Evolutionary conservation across 2,888 invertebrate species (phyloP).

Genomic region (Stenichneumon culpator): DNA sequence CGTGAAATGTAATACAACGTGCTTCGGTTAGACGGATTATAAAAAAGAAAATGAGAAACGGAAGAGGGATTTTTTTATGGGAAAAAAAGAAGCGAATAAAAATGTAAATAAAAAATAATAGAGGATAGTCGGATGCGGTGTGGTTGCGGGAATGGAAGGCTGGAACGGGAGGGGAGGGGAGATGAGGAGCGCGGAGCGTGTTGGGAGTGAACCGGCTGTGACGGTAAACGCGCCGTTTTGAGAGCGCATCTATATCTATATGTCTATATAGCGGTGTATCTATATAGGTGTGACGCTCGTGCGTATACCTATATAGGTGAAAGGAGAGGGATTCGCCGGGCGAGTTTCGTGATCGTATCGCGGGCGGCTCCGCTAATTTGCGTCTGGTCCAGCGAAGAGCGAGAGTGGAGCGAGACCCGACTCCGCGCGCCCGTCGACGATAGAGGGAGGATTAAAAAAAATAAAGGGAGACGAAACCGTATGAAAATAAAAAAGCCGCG

Average conservation of each 20-base stretch:
- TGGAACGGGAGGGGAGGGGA: neutral
- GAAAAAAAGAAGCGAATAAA: slow-evolving; percentile 17
- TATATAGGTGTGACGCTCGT: slow-evolving; percentile 3
- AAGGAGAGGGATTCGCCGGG: slow-evolving; percentile 58
- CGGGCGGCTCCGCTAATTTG: slow-evolving; percentile 70
- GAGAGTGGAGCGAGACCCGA: slow-evolving; percentile 25
- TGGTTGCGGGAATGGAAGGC: slow-evolving; percentile 12
- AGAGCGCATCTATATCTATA: slow-evolving; percentile 29
- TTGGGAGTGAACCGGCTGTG: slow-evolving; percentile 47
- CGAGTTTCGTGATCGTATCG: slow-evolving; percentile 71
- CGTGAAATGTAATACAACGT: slow-evolving; percentile 67
- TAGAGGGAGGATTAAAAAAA: slow-evolving; percentile 48
- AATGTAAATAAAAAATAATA: slow-evolving; percentile 41
- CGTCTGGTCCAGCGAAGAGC: slow-evolving; percentile 67
- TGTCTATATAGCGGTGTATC: too few relatives aligned
- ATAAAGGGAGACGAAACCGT: slow-evolving; percentile 31
- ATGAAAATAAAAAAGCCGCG: slow-evolving; percentile 41
- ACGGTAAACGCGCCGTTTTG: slow-evolving; percentile 44
- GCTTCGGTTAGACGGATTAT: slow-evolving; percentile 44
- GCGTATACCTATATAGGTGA: slow-evolving; percentile 35
- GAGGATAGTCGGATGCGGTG: slow-evolving; percentile 7
- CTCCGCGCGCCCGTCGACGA: slow-evolving; percentile 38
- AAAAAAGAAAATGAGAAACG: slow-evolving; percentile 1
- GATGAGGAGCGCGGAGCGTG: neutral
- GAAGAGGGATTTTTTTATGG: neutral